These are phyloP conservation scores for Prenolepis imparis DNA, from an alignment of 2,888 invertebrate genomes.

Conservation along the genomic window DNA sequence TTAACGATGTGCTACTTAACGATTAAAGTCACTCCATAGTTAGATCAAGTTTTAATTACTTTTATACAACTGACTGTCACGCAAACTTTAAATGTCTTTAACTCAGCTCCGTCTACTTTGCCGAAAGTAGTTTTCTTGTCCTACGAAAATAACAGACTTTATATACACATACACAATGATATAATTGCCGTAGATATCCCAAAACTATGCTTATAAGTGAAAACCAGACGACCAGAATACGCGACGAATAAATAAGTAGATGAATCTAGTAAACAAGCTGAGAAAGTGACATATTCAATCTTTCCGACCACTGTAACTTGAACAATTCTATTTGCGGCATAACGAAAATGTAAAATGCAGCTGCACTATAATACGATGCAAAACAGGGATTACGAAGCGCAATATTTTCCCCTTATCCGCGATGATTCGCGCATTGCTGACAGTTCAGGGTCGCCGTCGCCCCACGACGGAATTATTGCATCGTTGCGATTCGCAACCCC, in stretches of 20 bases:
- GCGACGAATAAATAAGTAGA: not conserved
- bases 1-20: conserved; percentile 68
- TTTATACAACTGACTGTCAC: conserved; percentile 51
- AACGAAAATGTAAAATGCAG: conserved; percentile 10
- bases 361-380: conserved; percentile 21
- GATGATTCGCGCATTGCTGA: conserved; percentile 41
- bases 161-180: not conserved
- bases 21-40: conserved; percentile 55
- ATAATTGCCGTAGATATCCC: conserved; percentile 10
- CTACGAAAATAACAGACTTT: conserved; percentile 29
- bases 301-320: not conserved
- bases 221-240: not conserved
- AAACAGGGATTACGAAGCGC: conserved; percentile 20
- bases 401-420: conserved; percentile 55
- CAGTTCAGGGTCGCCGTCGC: conserved; percentile 34
- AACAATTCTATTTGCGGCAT: conserved; percentile 25
- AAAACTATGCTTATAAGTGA: not conserved
- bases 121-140: conserved; percentile 14
- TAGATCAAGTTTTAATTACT: conserved; percentile 66
- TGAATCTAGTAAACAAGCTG: not conserved
- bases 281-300: conserved; percentile 7
- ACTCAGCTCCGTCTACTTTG: conserved; percentile 36
- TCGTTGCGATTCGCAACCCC: conserved; percentile 35
- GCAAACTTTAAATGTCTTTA: conserved; percentile 59
- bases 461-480: conserved; percentile 58